Percentiles rank a stretch among this genome's conserved stretches.
Conservation (phyloP, 2,888 invertebrate genomes). For the Stenotaenia linearis region DNA sequence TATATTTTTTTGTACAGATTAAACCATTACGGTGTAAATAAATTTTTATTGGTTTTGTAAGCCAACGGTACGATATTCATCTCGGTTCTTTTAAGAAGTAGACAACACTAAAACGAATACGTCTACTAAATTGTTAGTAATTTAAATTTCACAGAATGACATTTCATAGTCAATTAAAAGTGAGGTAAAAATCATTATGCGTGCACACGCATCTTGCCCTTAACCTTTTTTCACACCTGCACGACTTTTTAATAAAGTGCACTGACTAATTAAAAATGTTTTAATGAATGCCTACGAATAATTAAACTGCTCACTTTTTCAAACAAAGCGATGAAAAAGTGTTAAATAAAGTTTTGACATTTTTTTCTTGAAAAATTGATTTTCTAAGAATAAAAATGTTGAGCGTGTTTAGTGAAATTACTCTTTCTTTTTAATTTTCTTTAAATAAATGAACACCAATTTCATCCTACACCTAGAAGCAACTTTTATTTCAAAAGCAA, state of each 20-base stretch:
- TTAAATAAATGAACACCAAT: not conserved
- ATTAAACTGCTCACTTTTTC: not conserved
- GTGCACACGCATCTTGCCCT: not conserved
- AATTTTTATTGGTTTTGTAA: constrained; percentile 23
- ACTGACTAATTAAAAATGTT: not conserved
- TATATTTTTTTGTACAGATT: constrained; percentile 17
- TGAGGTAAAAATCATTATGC: not conserved
- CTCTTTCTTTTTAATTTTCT: not conserved
- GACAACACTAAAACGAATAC: no score
- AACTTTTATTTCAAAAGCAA: not conserved
- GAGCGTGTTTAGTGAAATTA: not conserved
- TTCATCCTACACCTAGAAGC: not conserved
- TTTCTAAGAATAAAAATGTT: not conserved
- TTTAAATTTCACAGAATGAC: no score
- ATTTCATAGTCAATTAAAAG: not conserved
- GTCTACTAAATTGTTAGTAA: no score
- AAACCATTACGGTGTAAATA: not conserved
- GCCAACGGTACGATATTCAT: not conserved
- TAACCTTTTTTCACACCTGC: not conserved
- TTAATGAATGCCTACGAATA: not conserved
- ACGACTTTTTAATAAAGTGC: not conserved
- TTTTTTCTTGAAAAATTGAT: constrained; percentile 6
- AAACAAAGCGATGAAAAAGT: not conserved
- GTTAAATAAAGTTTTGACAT: not conserved
- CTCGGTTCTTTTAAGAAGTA: no score